Conservation (phyloP, 2,888 invertebrate genomes). For the Trichacis sp. region DNA sequence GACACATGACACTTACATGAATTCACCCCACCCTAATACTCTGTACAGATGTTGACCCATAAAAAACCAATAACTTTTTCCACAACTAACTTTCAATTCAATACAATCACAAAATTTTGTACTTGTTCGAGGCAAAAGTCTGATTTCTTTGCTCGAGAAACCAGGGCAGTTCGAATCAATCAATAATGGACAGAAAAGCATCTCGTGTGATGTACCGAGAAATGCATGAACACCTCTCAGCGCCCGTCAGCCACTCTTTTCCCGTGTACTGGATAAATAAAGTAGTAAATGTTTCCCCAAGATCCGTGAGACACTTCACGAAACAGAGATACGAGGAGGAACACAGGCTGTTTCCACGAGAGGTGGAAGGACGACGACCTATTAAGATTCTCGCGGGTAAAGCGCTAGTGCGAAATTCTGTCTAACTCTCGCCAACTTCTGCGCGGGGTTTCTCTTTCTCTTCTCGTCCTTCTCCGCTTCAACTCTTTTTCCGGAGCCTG, state of each 20-base stretch:
- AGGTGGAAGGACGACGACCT: conserved; percentile 42
- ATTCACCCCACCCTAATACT: too few relatives aligned
- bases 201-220: too few relatives aligned
- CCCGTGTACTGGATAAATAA: conserved; percentile 30
- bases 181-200: too few relatives aligned
- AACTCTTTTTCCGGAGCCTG: conserved; percentile 43
- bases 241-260: conserved; percentile 22
- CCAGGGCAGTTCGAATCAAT: too few relatives aligned
- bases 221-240: conserved; percentile 12
- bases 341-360: conserved; percentile 30
- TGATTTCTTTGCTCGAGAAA: too few relatives aligned
- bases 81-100: too few relatives aligned
- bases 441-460: too few relatives aligned
- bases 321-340: conserved; percentile 39
- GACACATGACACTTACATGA: too few relatives aligned
- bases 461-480: conserved; percentile 33
- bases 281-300: conserved; percentile 39
- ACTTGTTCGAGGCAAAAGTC: too few relatives aligned
- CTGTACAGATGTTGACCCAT: too few relatives aligned
- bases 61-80: too few relatives aligned
- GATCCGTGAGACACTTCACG: conserved; percentile 26
- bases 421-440: conserved; percentile 35
- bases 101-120: too few relatives aligned
- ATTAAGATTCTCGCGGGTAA: conserved; percentile 43
- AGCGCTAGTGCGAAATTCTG: conserved; percentile 44